These are phyloP conservation scores for Chalcis sispes DNA, from an alignment of 2,888 invertebrate genomes.

Conservation along the genomic window DNA sequence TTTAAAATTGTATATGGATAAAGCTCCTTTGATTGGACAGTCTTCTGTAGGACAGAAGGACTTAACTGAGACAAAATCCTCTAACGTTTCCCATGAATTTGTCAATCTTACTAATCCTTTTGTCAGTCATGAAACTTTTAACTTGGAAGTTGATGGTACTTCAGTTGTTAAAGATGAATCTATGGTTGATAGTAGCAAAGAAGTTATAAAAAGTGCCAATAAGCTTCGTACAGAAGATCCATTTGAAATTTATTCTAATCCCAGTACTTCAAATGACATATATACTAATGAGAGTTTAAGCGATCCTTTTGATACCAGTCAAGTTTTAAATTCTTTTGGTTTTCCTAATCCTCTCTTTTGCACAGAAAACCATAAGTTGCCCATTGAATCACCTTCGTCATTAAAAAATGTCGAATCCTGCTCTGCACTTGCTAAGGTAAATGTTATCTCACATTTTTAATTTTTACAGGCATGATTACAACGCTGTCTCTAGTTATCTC, in stretches of 20 bases:
- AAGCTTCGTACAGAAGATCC: constrained; percentile 55
- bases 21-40: constrained; percentile 26
- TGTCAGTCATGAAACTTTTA: constrained; percentile 12
- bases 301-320: constrained; percentile 72
- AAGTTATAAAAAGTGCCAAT: not conserved
- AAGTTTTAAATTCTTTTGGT: constrained; percentile 65
- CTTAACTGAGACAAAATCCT: not conserved
- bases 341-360: constrained; percentile 64
- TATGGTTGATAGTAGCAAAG: not conserved
- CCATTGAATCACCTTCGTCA: constrained; percentile 65
- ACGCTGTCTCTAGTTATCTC: constrained; percentile 40
- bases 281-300: constrained; percentile 20
- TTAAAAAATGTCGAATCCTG: constrained; percentile 67
- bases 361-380: constrained; percentile 60
- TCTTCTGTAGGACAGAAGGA: constrained; percentile 1
- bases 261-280: constrained; percentile 55
- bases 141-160: constrained; percentile 2
- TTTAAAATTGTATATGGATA: constrained; percentile 22
- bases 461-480: constrained; percentile 39
- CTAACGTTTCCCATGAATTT: constrained; percentile 42
- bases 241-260: constrained; percentile 56
- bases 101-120: constrained; percentile 63
- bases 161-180: constrained; percentile 15
- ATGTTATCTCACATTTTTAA: constrained; percentile 63
- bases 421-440: constrained; percentile 72